phyloP scores from a whole-genome alignment of 1,140 invertebrate species.

The Physella acuta region DNA sequence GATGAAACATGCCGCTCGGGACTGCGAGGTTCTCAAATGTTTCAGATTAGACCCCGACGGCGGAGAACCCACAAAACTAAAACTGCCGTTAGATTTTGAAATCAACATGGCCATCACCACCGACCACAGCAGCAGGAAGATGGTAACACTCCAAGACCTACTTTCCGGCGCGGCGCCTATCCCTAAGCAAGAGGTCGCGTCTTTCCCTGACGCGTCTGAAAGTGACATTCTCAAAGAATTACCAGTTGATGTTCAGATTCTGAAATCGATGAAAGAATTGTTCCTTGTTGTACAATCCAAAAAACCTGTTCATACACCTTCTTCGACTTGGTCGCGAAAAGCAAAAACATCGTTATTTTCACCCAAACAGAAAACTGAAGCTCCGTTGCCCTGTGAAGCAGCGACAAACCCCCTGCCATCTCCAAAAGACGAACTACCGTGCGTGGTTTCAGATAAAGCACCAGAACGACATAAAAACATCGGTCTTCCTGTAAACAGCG shows the following conservation, averaged over 20 bases:
- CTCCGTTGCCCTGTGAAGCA: neutral
- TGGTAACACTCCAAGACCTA: conserved; percentile 25
- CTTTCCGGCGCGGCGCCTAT: conserved; percentile 13
- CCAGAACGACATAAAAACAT: neutral
- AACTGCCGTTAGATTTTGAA: conserved; percentile 33
- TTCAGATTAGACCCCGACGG: conserved; percentile 20
- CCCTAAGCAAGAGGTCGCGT: conserved; percentile 18
- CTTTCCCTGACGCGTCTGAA: conserved; percentile 1
- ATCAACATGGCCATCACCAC: conserved; percentile 22
- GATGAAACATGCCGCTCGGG: neutral
- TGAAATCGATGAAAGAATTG: conserved; percentile 3
- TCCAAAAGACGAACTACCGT: neutral
- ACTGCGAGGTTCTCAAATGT: conserved; percentile 27
- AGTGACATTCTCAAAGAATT: conserved; percentile 4
- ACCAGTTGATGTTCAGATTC: conserved; percentile 14
- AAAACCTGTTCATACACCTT: neutral
- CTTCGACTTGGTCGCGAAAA: neutral
- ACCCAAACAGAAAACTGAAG: neutral
- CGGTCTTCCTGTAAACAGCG: conserved; percentile 3
- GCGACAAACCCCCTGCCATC: neutral
- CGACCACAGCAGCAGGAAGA: conserved; percentile 9
- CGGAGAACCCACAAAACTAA: conserved; percentile 19
- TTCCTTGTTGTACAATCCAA: neutral
- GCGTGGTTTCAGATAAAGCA: neutral
- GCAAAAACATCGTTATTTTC: neutral